Base-by-base conservation (phyloP, 1,140 invertebrate genomes). In the Amyelois transitella region DNA sequence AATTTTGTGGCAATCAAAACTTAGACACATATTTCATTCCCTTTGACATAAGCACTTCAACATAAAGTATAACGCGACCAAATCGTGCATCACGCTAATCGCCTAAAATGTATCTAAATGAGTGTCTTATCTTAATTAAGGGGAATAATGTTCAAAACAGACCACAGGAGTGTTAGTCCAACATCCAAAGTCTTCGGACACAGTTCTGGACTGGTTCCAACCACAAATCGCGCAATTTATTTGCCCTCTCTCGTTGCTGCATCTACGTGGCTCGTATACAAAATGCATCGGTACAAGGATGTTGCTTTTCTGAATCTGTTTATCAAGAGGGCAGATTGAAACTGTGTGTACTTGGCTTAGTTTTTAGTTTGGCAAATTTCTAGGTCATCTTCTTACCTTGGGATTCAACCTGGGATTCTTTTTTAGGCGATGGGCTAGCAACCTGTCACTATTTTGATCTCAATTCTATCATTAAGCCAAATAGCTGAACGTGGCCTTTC, bases 211-310 rank as follows among this genome's bases (percentile, higher is more conserved):
- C 75, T 50, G 68, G 60, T 74, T 83, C 80, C 80, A 83, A 81
- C 77, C 80, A 69, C 77, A 81, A 81, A 83, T 81, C 77, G 76
- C 61, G 66, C 62, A 76, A 83, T 81, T 77, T 83, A 81, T 83
- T 83, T 78, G 76, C 72, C 77, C 77, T 76, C 76, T 72, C 62
- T 73, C 67, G 67, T 75, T 69, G 77, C 69, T 78, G 76, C 72
- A 77, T 72, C 67, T 77, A 81, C 77, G 80, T 79, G 77, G 60
- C 32, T 56, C 52, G 78, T 72, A 59, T 76, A 76, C 72, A 70
- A 74, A 79, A 75, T 74, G 55, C 64, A 66, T 58, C 56, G 50
- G 49, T 38, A 56, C 59, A 21, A 32, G 14, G 60, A 58, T 24
- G 1, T 66, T 64, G 45, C 43, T 6, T 21, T 8, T 7, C 64